A percentile compares a stretch with the other conserved stretches of the same genome.
Conservation (phyloP, 2,888 invertebrate genomes). For the Operophtera brumata region DNA sequence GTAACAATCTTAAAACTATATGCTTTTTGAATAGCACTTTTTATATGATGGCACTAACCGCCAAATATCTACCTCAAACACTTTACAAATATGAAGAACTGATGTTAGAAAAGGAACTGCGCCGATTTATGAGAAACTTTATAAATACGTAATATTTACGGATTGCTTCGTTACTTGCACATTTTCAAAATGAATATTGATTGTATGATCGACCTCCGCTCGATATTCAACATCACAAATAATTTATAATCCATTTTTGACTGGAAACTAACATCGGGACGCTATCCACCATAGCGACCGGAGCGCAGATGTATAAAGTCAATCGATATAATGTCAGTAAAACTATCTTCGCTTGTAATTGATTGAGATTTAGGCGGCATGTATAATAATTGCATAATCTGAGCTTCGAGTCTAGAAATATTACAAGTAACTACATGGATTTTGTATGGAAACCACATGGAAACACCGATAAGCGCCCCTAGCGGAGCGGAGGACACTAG, state of each 20-base stretch:
- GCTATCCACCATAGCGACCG: not conserved
- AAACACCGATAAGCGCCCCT: no score
- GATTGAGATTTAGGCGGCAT: no score
- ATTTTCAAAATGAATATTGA: not conserved
- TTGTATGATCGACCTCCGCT: not conserved
- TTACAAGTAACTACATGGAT: no score
- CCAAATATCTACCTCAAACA: slow-evolving; percentile 7
- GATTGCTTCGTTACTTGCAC: not conserved
- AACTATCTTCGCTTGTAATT: no score
- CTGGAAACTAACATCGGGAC: not conserved
- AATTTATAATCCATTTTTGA: not conserved
- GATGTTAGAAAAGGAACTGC: not conserved
- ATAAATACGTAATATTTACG: not conserved
- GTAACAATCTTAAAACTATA: not conserved
- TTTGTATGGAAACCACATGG: no score
- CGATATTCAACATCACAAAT: not conserved
- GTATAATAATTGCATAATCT: no score
- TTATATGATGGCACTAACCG: not conserved
- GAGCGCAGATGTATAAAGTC: not conserved
- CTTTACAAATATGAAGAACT: not conserved
- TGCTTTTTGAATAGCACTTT: not conserved
- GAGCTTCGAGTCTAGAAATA: no score
- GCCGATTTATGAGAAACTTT: not conserved
- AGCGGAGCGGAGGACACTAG: no score
- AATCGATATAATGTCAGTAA: not conserved